Evolutionary conservation across 2,888 invertebrate genomes (phyloP), one percentile per base, ranked within the genome.

Genomic region (Drosophila fulvimacula): DNA sequence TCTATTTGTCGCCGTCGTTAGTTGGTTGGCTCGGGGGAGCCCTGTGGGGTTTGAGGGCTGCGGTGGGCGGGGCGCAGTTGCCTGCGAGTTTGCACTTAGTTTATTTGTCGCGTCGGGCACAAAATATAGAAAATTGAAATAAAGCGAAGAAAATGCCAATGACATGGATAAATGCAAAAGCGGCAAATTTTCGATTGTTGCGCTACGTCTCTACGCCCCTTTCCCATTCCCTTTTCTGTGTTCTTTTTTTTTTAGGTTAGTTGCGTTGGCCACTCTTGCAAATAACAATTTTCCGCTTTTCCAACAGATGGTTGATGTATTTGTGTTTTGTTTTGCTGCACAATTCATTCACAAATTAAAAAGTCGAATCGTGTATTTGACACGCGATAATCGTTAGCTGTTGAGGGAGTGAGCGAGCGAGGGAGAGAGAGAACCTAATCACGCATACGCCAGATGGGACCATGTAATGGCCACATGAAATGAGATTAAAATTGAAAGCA

Each of bases 131-230:
- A 88, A 87, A 88, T 88, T 80, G 81, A 88, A 84, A 88, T 74
- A 88, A 85, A 82, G 83, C 81, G 76, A 88, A 85, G 83, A 85
- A 88, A 85, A 82, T 63, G 79, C 72, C 81, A 88, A 81, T 86
- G 83, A 84, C 86, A 76, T 80, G 69, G 88, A 84, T 85, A 84
- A 84, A 84, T 84, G 83, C 83, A 82, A 88, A 83, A 85, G 68
- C 76, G 78, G 81, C 81, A 79, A 85, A 73, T 79, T 82, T 88
- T 48, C 53, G 76, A 85, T 84, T 82, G 82, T 88, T 88, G 62
- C 57, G 69, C 63, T 72, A 30, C 17, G 48, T 48, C 30, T 11
- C 30, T 53, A 38, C n/a, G 39, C 4, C 21, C 30, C 48, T 9
- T 36, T 32, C 17, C 27, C 27, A 30, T 7, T 7, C 27, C 27